A percentile compares a stretch with the other conserved stretches of the same genome.
Conservation (phyloP, 1,140 invertebrate genomes). For the Acromyrmex charruanus region DNA sequence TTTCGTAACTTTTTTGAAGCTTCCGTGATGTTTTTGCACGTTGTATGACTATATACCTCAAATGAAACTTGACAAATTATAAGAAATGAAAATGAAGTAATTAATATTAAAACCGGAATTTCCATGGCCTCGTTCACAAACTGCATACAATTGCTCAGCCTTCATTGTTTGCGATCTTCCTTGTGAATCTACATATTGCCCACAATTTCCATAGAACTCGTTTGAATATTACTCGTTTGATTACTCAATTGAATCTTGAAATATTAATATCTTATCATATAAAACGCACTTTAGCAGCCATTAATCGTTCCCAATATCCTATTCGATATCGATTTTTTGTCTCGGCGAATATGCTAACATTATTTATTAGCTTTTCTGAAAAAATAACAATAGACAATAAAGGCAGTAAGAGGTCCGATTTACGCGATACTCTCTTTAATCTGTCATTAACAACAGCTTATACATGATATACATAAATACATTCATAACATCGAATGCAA, state of each 20-base stretch:
- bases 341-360: not conserved
- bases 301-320: not conserved
- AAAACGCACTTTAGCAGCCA: not conserved
- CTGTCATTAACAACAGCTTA: conserved; percentile 68
- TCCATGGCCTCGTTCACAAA: not conserved
- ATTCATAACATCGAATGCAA: conserved; percentile 75
- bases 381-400: not conserved
- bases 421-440: conserved; percentile 73
- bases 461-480: conserved; percentile 78
- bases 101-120: conserved; percentile 35
- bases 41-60: not conserved
- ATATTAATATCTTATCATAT: conserved; percentile 16
- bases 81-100: conserved; percentile 23
- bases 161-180: conserved; percentile 23
- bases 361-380: not conserved
- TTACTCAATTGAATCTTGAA: not conserved
- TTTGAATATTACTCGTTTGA: conserved; percentile 12
- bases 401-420: not conserved
- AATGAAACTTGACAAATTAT: conserved; percentile 19
- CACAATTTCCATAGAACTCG: not conserved
- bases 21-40: not conserved
- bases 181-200: conserved; percentile 21
- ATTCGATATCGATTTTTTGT: not conserved
- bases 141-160: not conserved
- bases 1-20: not conserved